Evolutionary conservation across 2,888 invertebrate species (phyloP).

Genomic region (Hanleya hanleyi): DNA sequence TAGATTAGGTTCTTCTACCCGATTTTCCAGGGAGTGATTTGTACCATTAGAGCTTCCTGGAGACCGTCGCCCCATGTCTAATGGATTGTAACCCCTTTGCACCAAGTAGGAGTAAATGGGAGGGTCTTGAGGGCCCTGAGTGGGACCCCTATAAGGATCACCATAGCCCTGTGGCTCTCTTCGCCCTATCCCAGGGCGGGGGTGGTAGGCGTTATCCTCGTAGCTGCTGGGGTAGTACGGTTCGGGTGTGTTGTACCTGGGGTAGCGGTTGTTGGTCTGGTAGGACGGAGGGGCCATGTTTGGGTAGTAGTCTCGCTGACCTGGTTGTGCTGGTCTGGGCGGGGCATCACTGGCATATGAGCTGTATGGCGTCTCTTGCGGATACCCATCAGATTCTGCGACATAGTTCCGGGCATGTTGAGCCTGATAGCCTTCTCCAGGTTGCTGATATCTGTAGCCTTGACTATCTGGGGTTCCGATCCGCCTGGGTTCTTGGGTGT

Average conservation of each 20-base stretch:
- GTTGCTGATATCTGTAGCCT: too few species aligned
- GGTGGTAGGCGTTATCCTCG: not conserved
- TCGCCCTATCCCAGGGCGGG: not conserved
- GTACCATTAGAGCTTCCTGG: conserved; percentile 25
- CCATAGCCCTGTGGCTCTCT: not conserved
- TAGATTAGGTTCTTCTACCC: conserved; percentile 25
- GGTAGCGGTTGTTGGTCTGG: not conserved
- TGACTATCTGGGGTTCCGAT: too few species aligned
- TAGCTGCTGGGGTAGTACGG: not conserved
- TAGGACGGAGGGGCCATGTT: not conserved
- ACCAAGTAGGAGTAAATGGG: conserved; percentile 63
- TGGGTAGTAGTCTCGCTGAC: not conserved
- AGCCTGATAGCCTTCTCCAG: too few species aligned
- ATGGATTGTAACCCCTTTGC: conserved; percentile 56
- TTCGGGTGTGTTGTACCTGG: not conserved
- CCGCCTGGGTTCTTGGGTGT: too few species aligned
- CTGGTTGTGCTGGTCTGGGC: not conserved
- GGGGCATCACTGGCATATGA: too few species aligned
- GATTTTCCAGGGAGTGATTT: not conserved
- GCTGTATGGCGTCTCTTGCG: too few species aligned
- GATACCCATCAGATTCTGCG: too few species aligned
- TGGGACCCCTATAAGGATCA: not conserved
- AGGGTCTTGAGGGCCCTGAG: conserved; percentile 1
- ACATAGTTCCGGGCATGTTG: too few species aligned
- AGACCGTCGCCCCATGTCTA: conserved; percentile 41